Conservation (phyloP, 2,113 vertebrate genomes). For the Xenopus tropicalis region DNA sequence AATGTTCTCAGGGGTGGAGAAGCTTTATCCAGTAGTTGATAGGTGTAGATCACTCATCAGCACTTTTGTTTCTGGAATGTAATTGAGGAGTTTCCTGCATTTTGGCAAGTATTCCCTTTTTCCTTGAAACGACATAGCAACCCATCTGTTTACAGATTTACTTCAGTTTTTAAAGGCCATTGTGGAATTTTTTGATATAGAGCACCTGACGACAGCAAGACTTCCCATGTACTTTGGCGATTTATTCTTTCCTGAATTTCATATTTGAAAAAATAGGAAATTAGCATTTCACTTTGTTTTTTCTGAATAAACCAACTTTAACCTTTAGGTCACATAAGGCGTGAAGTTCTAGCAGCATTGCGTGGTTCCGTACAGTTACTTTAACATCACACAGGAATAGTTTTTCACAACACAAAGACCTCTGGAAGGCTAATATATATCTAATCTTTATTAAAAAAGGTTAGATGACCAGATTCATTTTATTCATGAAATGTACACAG, state of each 20-base stretch:
- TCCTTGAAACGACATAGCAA: conserved; percentile 30
- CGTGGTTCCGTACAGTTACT: not conserved
- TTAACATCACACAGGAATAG: too few species aligned
- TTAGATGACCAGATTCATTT: too few species aligned
- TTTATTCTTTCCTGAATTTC: not conserved
- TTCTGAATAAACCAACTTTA: not conserved
- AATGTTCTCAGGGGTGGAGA: conserved; percentile 5
- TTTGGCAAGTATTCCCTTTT: conserved; percentile 32
- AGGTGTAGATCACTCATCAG: conserved; percentile 29
- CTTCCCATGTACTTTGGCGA: conserved; percentile 7
- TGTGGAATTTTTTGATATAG: not conserved
- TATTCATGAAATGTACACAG: too few species aligned
- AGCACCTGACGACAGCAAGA: not conserved
- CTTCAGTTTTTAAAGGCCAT: conserved; percentile 8
- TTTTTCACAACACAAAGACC: too few species aligned
- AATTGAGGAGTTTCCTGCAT: conserved; percentile 26
- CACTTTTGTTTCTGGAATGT: conserved; percentile 26
- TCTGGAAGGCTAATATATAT: too few species aligned
- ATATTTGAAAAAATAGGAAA: not conserved
- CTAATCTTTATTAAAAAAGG: too few species aligned
- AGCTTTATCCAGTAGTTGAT: conserved; percentile 8
- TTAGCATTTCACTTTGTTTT: not conserved
- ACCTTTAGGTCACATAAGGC: not conserved
- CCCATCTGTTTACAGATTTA: conserved; percentile 33
- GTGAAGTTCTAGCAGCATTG: not conserved